Base-by-base conservation (phyloP, 2,888 invertebrate species). In the Tinea pellionella region DNA sequence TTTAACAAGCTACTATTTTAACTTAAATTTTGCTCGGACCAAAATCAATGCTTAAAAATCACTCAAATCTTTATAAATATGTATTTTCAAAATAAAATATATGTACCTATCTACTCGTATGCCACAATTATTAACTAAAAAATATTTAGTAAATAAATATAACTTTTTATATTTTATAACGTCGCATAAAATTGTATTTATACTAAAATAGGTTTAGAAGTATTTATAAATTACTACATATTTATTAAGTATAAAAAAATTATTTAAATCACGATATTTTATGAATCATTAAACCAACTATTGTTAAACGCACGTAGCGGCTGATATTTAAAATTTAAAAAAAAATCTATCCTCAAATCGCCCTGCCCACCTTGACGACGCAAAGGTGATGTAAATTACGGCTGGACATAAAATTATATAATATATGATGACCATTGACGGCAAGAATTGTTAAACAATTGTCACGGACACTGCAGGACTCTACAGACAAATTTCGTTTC, bases 381-480 rank as follows among this genome's bases (percentile, higher is more conserved):
- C 16, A 1, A 82, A 74, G 15, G 16, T 16, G 47, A 47, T 47
- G 47, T 47, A 15, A 82, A 74, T 74, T 77, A 82, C 71, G 78
- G 70, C 73, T 61, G 67, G 70, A 75, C 79, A 75, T 82, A 78
- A 84, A 83, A 77, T 72, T 72, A 64, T 65, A 67, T 78, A 71
- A 83, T 74, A 76, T 80, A 81, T 74, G 77, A 74, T 67, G 65
- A 63, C 67, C 69, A 69, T 68, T 68, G 64, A 71, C 60, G 65
- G 67, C 72, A 72, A 75, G 79, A 16, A 47, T 15, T 47, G 47
- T 47, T 68, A 69, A 72, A 68, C 74, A 74, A 78, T 78, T 76
- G 78, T 74, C 68, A 69, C 73, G 69, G 69, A 66, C 73, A 68
- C 75, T 71, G 70, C 71, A 72, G 69, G 69, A 69, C 69, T 55